Evolutionary conservation across 1,140 invertebrate species (phyloP), one percentile per base, ranked within the genome.

Genomic region (Apocrypta bakeri): DNA sequence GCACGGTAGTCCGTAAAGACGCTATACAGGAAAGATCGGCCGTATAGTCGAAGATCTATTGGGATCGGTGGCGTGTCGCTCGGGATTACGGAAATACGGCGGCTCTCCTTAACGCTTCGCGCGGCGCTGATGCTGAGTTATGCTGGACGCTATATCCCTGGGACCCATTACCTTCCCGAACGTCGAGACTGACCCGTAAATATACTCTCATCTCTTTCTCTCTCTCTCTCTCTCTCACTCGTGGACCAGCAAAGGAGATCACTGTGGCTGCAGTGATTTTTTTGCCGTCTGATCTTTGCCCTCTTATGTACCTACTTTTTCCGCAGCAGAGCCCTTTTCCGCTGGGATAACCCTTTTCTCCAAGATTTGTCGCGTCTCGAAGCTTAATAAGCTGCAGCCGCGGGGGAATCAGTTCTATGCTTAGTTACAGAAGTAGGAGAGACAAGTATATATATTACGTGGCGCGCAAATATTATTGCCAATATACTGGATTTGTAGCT

Each of bases 71-170:
- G 76, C n/a, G 85, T 84, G 85, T 85, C 84, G 84, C 37, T 82
- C 64, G 81, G 87, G 86, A 88, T 87, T 87, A 87, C 85, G 84
- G 84, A 87, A 86, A 86, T 81, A 81, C 74, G 77, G 81, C 84
- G 84, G 78, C 79, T 40, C 69, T 40, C 42, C 25, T 27, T 66
- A 66, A 40, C 72, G 40, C 72, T 27, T 25, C 40, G 37, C 64
- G 24, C 66, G n/a, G 63, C 64, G 78, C 84, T 87, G 86, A 88
- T 88, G 86, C 86, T 88, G 86, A 88, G 85, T 88, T 88, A 88
- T 86, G 83, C 84, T 64, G 72, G 42, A n/a, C 17, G 61, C 83
- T 86, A 86, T 86, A 87, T 87, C 87, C 87, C 82, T 81, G 29
- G 75, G 77, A 85, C 83, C 85, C 83, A 83, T 84, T 84, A 81